Evolutionary conservation across 2,113 vertebrate species (phyloP), one percentile per base, ranked within the genome.

Genomic region (Stegostoma tigrinum): DNA sequence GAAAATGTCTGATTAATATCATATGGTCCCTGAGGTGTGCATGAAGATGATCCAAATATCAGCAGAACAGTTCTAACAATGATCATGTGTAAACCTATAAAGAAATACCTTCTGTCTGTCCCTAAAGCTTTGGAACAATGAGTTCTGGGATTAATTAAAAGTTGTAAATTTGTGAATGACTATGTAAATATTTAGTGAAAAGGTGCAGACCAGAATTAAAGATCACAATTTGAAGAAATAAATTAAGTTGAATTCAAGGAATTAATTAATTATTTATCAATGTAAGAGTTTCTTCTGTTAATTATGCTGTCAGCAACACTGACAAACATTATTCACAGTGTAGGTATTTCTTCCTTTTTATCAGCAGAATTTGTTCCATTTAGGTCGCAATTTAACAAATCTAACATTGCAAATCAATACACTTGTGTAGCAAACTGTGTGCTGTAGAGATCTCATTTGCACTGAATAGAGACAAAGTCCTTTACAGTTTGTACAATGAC

Each of bases 401-500:
- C 8, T 66, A 45, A 24, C 91, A 94, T 14, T 75, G 94, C 68
- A 72, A 95, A 95, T 95, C 94, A 95, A 95, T 95, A 95, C 68
- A 52, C 42, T 34, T 64, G 89, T 42, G 68, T 48, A 30, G 94
- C 94, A 95, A 45, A 95, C 75, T 67, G 68, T 95, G 94, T 95
- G 64, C 91, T 95, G 42, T 34, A 72, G 21, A 95, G 27, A 75
- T 30, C 94, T 72, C 42, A 48, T 42, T 72, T 72, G 68, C 34
- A 45, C n/a, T 95, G 34, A 95, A 68, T n/a, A 34, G 12, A 95
- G 94, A 72, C 94, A 75, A 95, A 95, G 68, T 95, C 24, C 67
- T 95, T 95, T 95, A 95, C 68, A 95, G 68, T 95, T 95, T 95
- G n/a, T 45, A 95, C 67, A 72, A 72, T 95, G 94, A 72, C 94